Percentiles rank a stretch among this genome's conserved stretches.
phyloP scores from a whole-genome alignment of 1,140 invertebrate genomes.

The Carcinoscorpius rotundicauda region DNA sequence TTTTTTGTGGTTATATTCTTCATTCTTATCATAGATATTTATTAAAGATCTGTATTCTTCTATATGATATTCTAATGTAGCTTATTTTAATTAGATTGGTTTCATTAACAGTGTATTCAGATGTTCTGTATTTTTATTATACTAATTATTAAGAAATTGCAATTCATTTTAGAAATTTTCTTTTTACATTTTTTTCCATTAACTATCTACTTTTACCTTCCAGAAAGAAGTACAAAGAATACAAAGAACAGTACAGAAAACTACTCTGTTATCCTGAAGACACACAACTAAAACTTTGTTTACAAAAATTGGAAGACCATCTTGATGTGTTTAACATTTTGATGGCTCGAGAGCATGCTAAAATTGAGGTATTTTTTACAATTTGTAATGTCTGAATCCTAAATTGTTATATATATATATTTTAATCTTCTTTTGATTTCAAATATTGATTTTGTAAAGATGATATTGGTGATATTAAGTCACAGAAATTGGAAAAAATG shows the following conservation, averaged over 20 bases:
- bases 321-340: constrained; percentile 60
- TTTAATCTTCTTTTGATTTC: too few relatives aligned
- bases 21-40: too few relatives aligned
- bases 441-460: too few relatives aligned
- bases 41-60: too few relatives aligned
- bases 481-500: too few relatives aligned
- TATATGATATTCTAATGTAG: too few relatives aligned
- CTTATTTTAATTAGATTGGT: too few relatives aligned
- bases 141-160: too few relatives aligned
- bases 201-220: neutral
- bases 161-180: neutral
- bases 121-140: too few relatives aligned
- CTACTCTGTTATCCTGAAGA: constrained; percentile 55
- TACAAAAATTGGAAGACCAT: constrained; percentile 59
- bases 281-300: constrained; percentile 53
- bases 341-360: constrained; percentile 64
- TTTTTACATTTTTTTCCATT: neutral
- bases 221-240: constrained; percentile 53
- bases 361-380: constrained; percentile 47
- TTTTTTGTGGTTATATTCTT: too few relatives aligned
- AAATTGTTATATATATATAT: neutral
- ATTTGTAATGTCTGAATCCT: constrained; percentile 5
- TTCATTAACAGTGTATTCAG: too few relatives aligned
- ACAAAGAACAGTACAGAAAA: constrained; percentile 57
- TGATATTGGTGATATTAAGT: too few relatives aligned